Evolutionary conservation across 2,888 invertebrate genomes (phyloP).

Genomic region (Nycteola revayana): DNA sequence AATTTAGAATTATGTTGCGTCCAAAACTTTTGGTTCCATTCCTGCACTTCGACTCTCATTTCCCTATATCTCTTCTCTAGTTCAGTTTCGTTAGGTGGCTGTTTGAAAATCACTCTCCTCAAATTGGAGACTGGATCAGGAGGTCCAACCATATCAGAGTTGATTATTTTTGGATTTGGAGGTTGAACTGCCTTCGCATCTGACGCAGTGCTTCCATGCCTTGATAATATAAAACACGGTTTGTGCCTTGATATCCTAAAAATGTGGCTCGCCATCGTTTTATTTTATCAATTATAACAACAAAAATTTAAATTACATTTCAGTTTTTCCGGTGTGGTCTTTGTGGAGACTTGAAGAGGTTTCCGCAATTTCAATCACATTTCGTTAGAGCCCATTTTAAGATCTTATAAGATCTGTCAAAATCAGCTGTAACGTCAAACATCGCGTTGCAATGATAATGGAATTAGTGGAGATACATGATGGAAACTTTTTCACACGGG

Average conservation of each 20-base stretch:
- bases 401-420: conserved; percentile 15
- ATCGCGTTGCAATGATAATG: too few species aligned
- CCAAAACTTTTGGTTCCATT: conserved; percentile 95
- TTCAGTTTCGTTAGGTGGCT: conserved; percentile 84
- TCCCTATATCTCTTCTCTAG: conserved; percentile 85
- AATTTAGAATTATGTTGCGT: conserved; percentile 89
- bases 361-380: conserved; percentile 15
- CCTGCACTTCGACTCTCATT: conserved; percentile 85
- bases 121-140: conserved; percentile 91
- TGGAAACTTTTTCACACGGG: too few species aligned
- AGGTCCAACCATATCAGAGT: conserved; percentile 87
- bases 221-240: conserved; percentile 25
- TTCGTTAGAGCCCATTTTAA: too few species aligned
- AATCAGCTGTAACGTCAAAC: conserved; percentile 27
- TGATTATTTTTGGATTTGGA: conserved; percentile 64
- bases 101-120: conserved; percentile 85
- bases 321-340: too few species aligned
- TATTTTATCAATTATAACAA: too few species aligned
- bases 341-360: too few species aligned
- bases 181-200: conserved; percentile 56
- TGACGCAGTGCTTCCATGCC: conserved; percentile 45
- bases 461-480: too few species aligned
- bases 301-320: too few species aligned
- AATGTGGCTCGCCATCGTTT: conserved; percentile 19
- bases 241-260: conserved; percentile 23